Evolutionary conservation across 2,888 invertebrate species (phyloP).

Genomic region (Meta bourneti): DNA sequence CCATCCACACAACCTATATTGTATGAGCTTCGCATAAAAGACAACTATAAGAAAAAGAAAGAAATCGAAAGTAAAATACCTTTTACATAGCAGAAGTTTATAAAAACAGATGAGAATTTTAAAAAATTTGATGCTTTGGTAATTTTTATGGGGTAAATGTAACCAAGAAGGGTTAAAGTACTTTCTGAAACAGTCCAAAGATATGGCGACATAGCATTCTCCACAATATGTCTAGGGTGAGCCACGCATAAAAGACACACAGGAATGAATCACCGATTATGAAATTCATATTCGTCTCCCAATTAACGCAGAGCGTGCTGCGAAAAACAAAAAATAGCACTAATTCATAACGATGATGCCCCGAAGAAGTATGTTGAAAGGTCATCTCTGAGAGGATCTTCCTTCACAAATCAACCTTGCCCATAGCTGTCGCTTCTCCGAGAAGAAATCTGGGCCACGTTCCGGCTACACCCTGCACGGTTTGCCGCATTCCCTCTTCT

Average conservation of each 20-base stretch:
- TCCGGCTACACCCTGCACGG: conserved; percentile 41
- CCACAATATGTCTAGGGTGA: too few species aligned
- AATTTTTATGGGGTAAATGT: neutral
- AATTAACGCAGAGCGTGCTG: neutral
- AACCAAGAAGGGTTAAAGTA: neutral
- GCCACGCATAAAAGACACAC: neutral
- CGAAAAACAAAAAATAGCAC: neutral
- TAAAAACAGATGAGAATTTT: too few species aligned
- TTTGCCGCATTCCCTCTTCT: neutral
- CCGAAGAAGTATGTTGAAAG: conserved; percentile 48
- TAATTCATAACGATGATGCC: conserved; percentile 15
- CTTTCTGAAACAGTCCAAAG: neutral
- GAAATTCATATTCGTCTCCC: conserved; percentile 18
- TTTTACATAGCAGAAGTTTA: too few species aligned
- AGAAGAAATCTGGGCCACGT: conserved; percentile 30
- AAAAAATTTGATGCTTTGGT: too few species aligned
- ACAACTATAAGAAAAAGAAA: too few species aligned
- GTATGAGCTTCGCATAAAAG: too few species aligned
- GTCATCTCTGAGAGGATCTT: conserved; percentile 28
- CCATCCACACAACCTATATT: too few species aligned
- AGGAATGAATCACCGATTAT: neutral
- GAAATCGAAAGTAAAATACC: too few species aligned
- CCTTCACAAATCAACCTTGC: conserved; percentile 33
- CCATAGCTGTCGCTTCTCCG: neutral
- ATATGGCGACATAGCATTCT: neutral